These are phyloP conservation scores for Eupithecia insigniata DNA, from an alignment of 2,888 invertebrate genomes.

Conservation along the genomic window DNA sequence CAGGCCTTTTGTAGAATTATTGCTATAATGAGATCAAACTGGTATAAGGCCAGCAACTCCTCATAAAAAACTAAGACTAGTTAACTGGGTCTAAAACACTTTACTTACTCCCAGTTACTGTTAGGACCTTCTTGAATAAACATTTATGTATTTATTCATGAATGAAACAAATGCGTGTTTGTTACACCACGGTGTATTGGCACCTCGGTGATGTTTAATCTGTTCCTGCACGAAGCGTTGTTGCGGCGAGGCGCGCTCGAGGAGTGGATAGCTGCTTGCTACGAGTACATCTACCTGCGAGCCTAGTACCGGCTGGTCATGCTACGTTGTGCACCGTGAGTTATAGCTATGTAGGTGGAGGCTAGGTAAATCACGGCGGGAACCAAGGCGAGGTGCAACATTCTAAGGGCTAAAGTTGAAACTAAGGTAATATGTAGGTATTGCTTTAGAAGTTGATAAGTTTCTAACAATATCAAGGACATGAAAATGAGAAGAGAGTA, in stretches of 20 bases:
- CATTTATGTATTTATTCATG: too few species aligned
- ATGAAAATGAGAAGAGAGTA: background rate
- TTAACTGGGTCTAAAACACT: too few species aligned
- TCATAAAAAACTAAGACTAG: too few species aligned
- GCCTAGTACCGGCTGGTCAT: background rate
- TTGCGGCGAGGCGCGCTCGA: background rate
- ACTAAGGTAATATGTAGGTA: too few species aligned
- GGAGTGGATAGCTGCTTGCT: background rate
- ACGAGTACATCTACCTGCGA: background rate
- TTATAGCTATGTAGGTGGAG: background rate
- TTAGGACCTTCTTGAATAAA: too few species aligned
- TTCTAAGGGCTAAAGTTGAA: background rate
- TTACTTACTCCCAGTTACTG: too few species aligned
- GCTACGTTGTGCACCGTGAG: background rate
- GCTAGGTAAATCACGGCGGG: slow-evolving; percentile 5
- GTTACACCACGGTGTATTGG: slow-evolving; percentile 14
- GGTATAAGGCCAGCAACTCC: too few species aligned
- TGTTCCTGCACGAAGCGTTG: slow-evolving; percentile 25
- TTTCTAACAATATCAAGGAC: background rate
- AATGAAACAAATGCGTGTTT: too few species aligned
- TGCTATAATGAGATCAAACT: background rate
- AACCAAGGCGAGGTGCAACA: background rate
- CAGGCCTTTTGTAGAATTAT: background rate
- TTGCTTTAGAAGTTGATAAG: background rate
- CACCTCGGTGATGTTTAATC: slow-evolving; percentile 32